Evolutionary conservation across 2,797 vertebrate species (phyloP), one percentile per base, ranked within the genome.

Genomic region (Alectoris magna): DNA sequence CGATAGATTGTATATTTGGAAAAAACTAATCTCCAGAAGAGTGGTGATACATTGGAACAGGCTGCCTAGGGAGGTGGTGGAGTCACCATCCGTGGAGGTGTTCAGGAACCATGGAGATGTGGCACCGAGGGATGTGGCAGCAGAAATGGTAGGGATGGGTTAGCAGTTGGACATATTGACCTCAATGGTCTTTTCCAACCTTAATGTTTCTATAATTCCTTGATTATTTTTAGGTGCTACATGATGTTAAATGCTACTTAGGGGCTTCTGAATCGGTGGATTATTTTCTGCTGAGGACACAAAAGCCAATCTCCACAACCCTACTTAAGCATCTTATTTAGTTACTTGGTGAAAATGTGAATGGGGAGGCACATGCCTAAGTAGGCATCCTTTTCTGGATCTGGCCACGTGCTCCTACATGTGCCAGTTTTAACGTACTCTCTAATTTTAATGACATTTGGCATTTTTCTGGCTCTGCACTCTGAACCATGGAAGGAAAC

Each of bases 221-320:
- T 31, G 53, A 31, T 88, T 68, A 73, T 71, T 92, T 92, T 90
- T 92, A 91, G 89, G 74, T 84, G 60, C 48, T 84, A 71, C 6
- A 21, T 19, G 7, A 51, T 36, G 38, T 74, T 81, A 89, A 94
- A 81, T 1, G 12, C 39, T 81, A 9, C 14, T 43, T 68, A 69
- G 71, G 41, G 60, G 76, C 48, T 1, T 10, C 73, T 64, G 73
- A 87, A 85, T 63, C 48, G 72, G 86, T 27, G 41, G 38, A 34
- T 86, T 64, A 31, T 84, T 96, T 95, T 71, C 53, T 79, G 34
- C 76, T 71, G 41, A 49, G 26, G 44, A 73, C n/a, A 66, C 53
- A 81, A 80, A 92, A 59, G 58, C 48, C 60, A 84, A 41, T 21
- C n/a, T 63, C 79, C 79, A 44, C 48, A 70, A 81, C 84, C 58